Evolutionary conservation across 2,113 vertebrate genomes (phyloP), one percentile per base, ranked within the genome.

Genomic region (cattle (Bos taurus)): DNA sequence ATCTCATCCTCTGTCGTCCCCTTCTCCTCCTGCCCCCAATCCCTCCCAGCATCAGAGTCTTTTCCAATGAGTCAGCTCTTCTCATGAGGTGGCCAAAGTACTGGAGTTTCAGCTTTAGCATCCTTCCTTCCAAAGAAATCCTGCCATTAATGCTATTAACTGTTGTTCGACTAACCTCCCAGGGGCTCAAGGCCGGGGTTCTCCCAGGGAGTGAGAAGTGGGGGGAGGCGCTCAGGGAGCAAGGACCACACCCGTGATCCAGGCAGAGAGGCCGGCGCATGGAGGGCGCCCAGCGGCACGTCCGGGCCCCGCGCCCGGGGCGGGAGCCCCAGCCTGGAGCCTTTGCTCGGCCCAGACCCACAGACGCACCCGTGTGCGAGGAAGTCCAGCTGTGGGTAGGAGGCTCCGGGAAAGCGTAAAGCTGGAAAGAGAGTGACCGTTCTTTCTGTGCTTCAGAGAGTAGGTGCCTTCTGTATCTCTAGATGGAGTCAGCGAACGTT

Each of bases 241-340:
- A 26, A 6, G 77, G 77, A 10, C 43, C 43, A 30, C 67, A 71
- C 19, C 67, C 67, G 2, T 48, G 26, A 17, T 28, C 43, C 43
- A 7, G 48, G 30, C 48, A 40, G n/a, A 12, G 3, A 3, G 10
- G 48, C 48, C 0, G 3, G 30, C 4, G 3, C 1, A 1, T 23
- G 4, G 50, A 54, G 50, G 9, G 12, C 19, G 12, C 16, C 10
- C 80, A 23, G 48, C 2, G 0, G 80, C 17, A 7, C 1, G 1
- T 1, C 11, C 2, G 1, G 30, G 6, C 26, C 78, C 9, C 1
- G 12, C 0, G 3, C 30, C 17, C 2, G 2, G 19, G 19, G n/a
- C 12, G 1, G 67, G 67, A 71, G 67, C 40, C 40, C 1, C 40
- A 40, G 67, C 67, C 67, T 71, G 19, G n/a, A 71, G 3, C 48